Percentiles rank a stretch among this genome's conserved stretches.
These are phyloP conservation scores for Percina caprodes DNA, from an alignment of 2,113 vertebrate genomes.

Conservation along the genomic window DNA sequence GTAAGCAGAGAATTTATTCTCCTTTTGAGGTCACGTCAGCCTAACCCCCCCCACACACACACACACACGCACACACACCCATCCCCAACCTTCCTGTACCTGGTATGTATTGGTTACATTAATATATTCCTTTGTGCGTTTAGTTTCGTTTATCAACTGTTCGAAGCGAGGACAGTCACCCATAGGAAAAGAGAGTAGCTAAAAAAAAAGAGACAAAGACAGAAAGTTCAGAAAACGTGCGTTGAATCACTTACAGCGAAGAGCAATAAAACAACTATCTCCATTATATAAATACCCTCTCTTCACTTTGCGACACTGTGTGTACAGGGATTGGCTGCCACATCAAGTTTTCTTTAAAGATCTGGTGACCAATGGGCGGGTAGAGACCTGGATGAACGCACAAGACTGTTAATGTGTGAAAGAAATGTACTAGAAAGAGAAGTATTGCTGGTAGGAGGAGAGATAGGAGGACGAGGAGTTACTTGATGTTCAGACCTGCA, in stretches of 20 bases:
- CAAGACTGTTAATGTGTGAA: not conserved
- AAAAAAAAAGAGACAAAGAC: conserved; percentile 11
- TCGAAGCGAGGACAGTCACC: conserved; percentile 89
- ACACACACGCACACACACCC: too few relatives aligned
- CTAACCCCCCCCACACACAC: too few relatives aligned
- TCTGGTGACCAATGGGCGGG: conserved; percentile 85
- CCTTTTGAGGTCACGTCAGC: too few relatives aligned
- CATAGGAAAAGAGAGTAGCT: conserved; percentile 95
- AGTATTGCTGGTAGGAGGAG: too few relatives aligned
- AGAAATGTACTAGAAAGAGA: not conserved
- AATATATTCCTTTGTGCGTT: conserved; percentile 81
- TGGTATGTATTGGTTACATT: conserved; percentile 85
- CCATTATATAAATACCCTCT: conserved; percentile 82
- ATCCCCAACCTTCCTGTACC: conserved; percentile 71
- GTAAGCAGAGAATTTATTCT: too few relatives aligned
- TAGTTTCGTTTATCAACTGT: conserved; percentile 91
- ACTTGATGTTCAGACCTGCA: conserved; percentile 86
- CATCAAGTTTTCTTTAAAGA: conserved; percentile 87
- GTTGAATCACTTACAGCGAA: accelerated
- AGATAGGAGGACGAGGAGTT: not conserved
- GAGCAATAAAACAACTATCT: not conserved
- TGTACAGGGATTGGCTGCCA: conserved; percentile 98
- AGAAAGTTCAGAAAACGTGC: not conserved
- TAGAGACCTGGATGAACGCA: conserved; percentile 83
- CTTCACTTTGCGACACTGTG: conserved; percentile 87